Evolutionary conservation across 2,113 vertebrate genomes (phyloP), one percentile per base, ranked within the genome.

Genomic region (Mungos mungo): DNA sequence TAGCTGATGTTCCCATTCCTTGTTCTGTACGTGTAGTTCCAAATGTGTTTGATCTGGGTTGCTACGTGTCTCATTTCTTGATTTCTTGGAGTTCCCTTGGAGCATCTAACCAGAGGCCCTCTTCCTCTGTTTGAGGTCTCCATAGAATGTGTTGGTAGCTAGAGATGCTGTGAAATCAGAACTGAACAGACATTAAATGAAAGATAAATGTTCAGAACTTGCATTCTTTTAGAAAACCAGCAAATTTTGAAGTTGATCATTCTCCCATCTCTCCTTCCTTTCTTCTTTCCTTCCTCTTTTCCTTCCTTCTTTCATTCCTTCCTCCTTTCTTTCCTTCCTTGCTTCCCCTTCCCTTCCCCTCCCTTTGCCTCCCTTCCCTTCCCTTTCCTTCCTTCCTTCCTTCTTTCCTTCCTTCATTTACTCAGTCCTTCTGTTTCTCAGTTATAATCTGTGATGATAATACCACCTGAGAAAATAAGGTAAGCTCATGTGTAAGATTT

Each of bases 71-170:
- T 94, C 81, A 27, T 74, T 98, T 98, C 96, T 96, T 79, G 86
- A 27, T 74, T 98, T 98, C 96, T 96, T 76, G 86, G 88, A 90
- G 92, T 97, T 96, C 18, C 52, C 63, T 97, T 65, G 57, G 52
- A 95, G 82, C 91, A 88, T 93, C 93, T 97, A 98, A 19, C 86
- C 95, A 57, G 83, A 97, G 29, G 66, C 72, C 81, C 35, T 38
- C n/a, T 97, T 92, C 82, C 80, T 93, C 88, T 94, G 88, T 19
- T 65, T 35, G 15, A 90, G 45, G 82, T 90, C 94, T 74, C 66
- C 77, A 63, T 3, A 54, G 13, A 95, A 71, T 10, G 0, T 47
- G 80, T 90, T 11, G 45, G 94, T 94, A 84, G 65, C n/a, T 45
- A 2, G 0, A 7, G 60, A 7, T 87, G 52, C 87, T 76, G 13